phyloP scores from a whole-genome alignment of 2,113 vertebrate genomes.

The Triplophysa siluroides region DNA sequence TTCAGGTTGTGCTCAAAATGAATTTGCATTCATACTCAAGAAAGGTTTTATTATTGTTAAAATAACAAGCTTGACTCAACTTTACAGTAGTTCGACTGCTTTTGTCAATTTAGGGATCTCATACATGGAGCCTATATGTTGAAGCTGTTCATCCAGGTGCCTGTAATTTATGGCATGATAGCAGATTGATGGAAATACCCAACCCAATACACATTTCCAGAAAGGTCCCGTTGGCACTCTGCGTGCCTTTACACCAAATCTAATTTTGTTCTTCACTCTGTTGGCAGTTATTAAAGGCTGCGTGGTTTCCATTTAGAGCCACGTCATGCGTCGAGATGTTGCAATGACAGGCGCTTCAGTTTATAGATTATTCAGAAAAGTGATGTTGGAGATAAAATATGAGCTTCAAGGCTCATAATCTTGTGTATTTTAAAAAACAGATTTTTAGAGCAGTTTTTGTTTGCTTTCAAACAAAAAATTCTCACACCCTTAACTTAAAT shows the following conservation, averaged over 20 bases:
- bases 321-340: conserved; percentile 19
- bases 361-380: conserved; percentile 16
- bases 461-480: conserved; percentile 8
- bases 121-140: neutral
- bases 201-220: conserved; percentile 31
- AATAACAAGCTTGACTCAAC: neutral
- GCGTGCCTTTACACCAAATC: conserved; percentile 54
- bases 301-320: conserved; percentile 29
- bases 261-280: conserved; percentile 58
- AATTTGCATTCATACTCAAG: too few relatives aligned
- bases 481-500: neutral
- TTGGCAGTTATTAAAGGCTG: conserved; percentile 55
- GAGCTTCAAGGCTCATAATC: conserved; percentile 14
- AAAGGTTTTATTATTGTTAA: too few relatives aligned
- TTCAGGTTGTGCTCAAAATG: neutral
- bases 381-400: conserved; percentile 16
- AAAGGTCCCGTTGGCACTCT: conserved; percentile 37
- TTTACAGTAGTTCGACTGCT: neutral
- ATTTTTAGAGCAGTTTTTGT: neutral
- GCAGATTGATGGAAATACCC: conserved; percentile 53
- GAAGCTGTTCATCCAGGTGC: neutral
- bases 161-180: neutral
- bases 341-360: conserved; percentile 15
- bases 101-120: neutral
- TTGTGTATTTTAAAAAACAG: conserved; percentile 16